Conservation (phyloP, 2,888 invertebrate genomes). For the Ormia ochracea region DNA sequence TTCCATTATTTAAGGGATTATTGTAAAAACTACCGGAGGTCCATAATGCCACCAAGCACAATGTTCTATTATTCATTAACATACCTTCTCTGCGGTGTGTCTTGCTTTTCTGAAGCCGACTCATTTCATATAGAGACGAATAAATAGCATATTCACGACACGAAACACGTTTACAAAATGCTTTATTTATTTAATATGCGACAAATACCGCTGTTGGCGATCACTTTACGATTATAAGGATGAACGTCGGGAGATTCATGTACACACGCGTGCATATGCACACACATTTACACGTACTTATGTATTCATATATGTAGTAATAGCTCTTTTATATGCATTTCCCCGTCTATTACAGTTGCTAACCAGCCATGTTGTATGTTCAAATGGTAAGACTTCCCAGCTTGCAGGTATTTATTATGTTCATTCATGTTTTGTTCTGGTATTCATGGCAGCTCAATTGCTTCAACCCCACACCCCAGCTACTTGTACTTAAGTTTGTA, state of each 20-base stretch:
- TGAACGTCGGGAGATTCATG: background rate
- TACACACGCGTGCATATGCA: background rate
- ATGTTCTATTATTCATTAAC: background rate
- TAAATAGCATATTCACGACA: constrained; percentile 46
- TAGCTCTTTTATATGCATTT: background rate
- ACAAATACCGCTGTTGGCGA: constrained; percentile 52
- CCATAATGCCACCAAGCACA: background rate
- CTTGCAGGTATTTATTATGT: constrained; percentile 44
- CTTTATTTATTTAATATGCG: constrained; percentile 57
- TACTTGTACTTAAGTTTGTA: background rate
- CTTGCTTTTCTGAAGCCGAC: background rate
- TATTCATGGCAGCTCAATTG: background rate
- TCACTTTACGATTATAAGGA: constrained; percentile 30
- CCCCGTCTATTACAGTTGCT: background rate
- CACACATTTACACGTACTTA: background rate
- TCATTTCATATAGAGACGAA: constrained; percentile 21
- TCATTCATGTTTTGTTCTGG: background rate
- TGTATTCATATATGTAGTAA: background rate
- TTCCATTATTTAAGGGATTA: background rate
- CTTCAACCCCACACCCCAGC: background rate
- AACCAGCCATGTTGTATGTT: constrained; percentile 33
- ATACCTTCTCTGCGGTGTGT: background rate
- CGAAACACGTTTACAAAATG: constrained; percentile 35
- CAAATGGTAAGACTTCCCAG: constrained; percentile 37
- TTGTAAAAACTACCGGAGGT: background rate